Conservation (phyloP, 2,888 invertebrate genomes). For the Pachymerium ferrugineum region DNA sequence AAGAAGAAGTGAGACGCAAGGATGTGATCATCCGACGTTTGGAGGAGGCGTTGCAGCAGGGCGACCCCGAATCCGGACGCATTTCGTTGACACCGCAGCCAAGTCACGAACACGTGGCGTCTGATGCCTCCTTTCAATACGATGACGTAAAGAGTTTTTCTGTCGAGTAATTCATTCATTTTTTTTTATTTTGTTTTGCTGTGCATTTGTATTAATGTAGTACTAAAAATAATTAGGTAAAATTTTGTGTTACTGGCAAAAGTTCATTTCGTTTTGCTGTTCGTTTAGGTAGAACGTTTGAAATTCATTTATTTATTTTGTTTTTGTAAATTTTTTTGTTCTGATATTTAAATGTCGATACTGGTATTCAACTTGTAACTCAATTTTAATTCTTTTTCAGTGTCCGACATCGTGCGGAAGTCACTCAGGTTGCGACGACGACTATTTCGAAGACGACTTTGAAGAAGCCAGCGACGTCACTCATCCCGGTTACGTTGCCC, state of each 20-base stretch:
- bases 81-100: not conserved
- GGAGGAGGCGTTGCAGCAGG: conserved; percentile 31
- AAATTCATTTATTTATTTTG: no score
- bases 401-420: not conserved
- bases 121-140: not conserved
- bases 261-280: no score
- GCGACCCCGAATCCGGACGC: not conserved
- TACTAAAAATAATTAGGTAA: no score
- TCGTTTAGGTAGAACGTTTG: no score
- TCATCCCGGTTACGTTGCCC: conserved; percentile 36
- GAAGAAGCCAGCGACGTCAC: conserved; percentile 32
- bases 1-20: conserved; percentile 71
- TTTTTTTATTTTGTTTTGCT: not conserved
- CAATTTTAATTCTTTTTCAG: no score
- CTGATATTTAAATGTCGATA: no score
- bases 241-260: no score
- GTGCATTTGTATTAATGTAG: no score
- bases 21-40: conserved; percentile 75
- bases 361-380: no score
- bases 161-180: no score
- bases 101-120: not conserved
- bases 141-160: not conserved
- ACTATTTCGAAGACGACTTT: conserved; percentile 27
- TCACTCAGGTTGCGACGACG: not conserved
- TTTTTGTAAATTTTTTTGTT: no score